Evolutionary conservation across 1,140 invertebrate species (phyloP), one percentile per base, ranked within the genome.

Genomic region (Hyles vespertilio): DNA sequence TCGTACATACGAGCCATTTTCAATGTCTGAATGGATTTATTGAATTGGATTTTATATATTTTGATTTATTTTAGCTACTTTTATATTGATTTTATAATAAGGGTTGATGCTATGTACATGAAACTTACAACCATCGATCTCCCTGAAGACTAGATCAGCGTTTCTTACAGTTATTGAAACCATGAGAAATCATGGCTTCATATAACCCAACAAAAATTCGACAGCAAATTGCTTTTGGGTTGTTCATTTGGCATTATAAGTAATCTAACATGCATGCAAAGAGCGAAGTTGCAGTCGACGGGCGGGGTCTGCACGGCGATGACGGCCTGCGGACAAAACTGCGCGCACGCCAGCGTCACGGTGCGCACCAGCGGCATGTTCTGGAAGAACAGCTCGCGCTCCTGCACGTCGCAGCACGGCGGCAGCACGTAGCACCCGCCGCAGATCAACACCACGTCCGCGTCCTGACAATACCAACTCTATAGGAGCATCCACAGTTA

Each of bases 391-490:
- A 86, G 64, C 2, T 85, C 74, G 3, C 80, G 72, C 47, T 85
- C 84, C 10, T 32, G 49, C 3, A 60, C 70, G 61, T 72, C 70
- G 61, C 79, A 85, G 66, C 72, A 74, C 8, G 82, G 80, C 5
- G 82, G 81, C 53, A 67, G 33, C 12, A 75, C 63, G 60, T 76
- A 76, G n/a, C 63, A 62, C 0, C 84, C 84, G 11, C 84, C 84
- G 48, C 84, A 87, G 32, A 87, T 84, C 43, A 85, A 45, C 47
- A 81, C 82, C 36, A 87, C 84, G 47, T 85, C 81, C 1, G 77
- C 58, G 22, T 82, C 65, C 82, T 85, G 51, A 6, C 50, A 34
- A 48, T 33, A 22, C 22, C 22, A 22, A 22, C 22, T 22, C 22
- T 22, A 22, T 22, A 22, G 22, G 22, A 22, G 2, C 22, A 22